These are phyloP conservation scores for Rhyacophila brunnea DNA, from an alignment of 1,140 invertebrate genomes.

Conservation along the genomic window DNA sequence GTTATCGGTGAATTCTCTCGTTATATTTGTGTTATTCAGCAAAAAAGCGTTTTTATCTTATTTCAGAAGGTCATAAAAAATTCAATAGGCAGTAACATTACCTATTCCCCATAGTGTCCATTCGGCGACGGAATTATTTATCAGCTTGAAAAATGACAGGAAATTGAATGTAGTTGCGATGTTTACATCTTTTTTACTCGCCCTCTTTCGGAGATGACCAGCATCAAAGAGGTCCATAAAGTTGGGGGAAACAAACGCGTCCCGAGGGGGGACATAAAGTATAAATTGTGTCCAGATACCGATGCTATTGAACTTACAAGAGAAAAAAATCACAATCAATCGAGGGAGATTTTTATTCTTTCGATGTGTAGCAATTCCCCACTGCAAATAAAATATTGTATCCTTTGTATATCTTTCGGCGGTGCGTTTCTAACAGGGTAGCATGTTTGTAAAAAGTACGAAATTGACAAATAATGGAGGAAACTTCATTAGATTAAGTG, in stretches of 20 bases:
- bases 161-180: conserved; percentile 60
- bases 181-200: conserved; percentile 58
- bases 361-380: background rate
- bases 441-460: too few species aligned
- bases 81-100: conserved; percentile 9
- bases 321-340: conserved; percentile 22
- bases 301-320: conserved; percentile 15
- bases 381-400: too few species aligned
- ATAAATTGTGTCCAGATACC: conserved; percentile 48
- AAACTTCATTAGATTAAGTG: too few species aligned
- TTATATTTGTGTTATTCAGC: too few species aligned
- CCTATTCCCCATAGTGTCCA: conserved; percentile 15
- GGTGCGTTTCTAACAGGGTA: too few species aligned
- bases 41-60: background rate
- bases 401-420: too few species aligned
- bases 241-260: conserved; percentile 56
- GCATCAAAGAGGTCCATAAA: conserved; percentile 56
- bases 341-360: conserved; percentile 30
- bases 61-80: conserved; percentile 14
- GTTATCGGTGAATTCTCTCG: too few species aligned
- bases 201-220: conserved; percentile 45
- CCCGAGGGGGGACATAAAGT: conserved; percentile 55
- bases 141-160: conserved; percentile 59
- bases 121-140: conserved; percentile 53
- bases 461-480: too few species aligned